phyloP scores from a whole-genome alignment of 1,140 invertebrate genomes.

The Ylistrum balloti region DNA sequence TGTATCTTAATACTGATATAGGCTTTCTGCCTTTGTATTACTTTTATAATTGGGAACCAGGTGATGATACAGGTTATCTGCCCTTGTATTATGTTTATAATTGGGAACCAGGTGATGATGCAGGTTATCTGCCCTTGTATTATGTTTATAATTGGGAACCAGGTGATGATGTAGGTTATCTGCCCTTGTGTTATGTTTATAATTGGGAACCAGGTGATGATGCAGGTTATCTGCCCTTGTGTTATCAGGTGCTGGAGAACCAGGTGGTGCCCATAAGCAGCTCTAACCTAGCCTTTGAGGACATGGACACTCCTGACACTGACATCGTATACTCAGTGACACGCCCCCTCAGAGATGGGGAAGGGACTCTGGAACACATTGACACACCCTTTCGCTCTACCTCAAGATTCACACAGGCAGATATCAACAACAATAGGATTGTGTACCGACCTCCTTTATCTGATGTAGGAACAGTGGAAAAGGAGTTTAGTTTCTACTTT shows the following conservation, averaged over 20 bases:
- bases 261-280: slow-evolving; percentile 72
- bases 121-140: too few relatives aligned
- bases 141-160: too few relatives aligned
- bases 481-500: slow-evolving; percentile 71
- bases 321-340: slow-evolving; percentile 72
- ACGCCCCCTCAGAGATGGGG: slow-evolving; percentile 62
- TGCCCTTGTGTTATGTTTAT: background rate
- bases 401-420: slow-evolving; percentile 74
- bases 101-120: too few relatives aligned
- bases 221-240: background rate
- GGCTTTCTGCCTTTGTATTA: too few relatives aligned
- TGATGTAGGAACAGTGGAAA: slow-evolving; percentile 68
- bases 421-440: slow-evolving; percentile 75
- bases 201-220: background rate
- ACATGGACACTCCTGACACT: slow-evolving; percentile 61
- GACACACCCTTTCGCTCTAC: slow-evolving; percentile 70
- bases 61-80: too few relatives aligned
- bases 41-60: too few relatives aligned
- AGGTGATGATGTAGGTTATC: too few relatives aligned
- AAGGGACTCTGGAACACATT: slow-evolving; percentile 73
- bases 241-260: slow-evolving; percentile 74
- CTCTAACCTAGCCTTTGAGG: slow-evolving; percentile 64
- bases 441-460: slow-evolving; percentile 73
- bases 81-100: background rate
- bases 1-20: too few relatives aligned